Evolutionary conservation across 2,113 vertebrate species (phyloP).

Genomic region (Miniopterus natalensis): DNA sequence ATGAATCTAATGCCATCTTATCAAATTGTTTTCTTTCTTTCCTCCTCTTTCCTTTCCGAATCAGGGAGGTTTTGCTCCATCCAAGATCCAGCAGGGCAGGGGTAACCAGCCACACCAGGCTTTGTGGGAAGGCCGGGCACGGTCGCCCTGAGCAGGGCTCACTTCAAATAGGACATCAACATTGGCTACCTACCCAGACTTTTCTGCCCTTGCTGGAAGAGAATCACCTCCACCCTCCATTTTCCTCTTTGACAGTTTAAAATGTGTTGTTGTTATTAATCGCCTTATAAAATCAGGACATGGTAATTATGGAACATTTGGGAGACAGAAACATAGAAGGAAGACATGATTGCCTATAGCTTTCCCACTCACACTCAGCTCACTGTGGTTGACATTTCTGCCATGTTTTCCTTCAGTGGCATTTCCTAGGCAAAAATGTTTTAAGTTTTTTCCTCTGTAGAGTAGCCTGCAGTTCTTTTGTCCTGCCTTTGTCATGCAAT

Average conservation of each 20-base stretch:
- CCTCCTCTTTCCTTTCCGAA: neutral
- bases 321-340: slow-evolving; percentile 28
- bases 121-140: neutral
- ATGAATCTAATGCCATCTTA: neutral
- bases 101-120: neutral
- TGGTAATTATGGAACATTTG: slow-evolving; percentile 38
- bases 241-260: slow-evolving; percentile 32
- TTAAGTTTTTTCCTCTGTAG: neutral
- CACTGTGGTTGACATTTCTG: neutral
- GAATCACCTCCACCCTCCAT: neutral
- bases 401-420: neutral
- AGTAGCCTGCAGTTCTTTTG: neutral
- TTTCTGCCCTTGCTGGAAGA: neutral
- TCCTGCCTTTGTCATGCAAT: neutral
- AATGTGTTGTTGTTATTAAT: neutral
- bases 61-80: neutral
- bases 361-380: neutral
- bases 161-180: fast-evolving
- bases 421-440: neutral
- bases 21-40: neutral
- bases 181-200: neutral
- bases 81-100: neutral
- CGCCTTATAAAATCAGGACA: neutral
- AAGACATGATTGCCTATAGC: neutral
- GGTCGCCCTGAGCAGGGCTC: fast-evolving